Evolutionary conservation across 1,140 invertebrate species (phyloP), one percentile per base, ranked within the genome.

Genomic region (Cherax quadricarinatus): DNA sequence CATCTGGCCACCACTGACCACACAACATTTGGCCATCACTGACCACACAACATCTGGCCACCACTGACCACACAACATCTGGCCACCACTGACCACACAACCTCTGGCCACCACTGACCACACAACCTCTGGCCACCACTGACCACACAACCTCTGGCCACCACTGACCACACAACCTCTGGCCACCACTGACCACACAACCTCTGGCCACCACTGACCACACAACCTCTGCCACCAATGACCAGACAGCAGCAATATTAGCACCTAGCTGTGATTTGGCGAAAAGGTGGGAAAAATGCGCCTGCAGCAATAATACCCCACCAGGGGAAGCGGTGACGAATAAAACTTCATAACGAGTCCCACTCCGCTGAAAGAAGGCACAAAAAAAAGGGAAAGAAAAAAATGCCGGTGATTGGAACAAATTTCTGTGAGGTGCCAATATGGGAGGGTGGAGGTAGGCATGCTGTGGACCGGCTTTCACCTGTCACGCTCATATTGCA

Each of bases 261-360:
- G 66, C 21, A 70, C 21, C 66, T 70, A 18, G 18, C 66, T 70
- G 14, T 70, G 66, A 70, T 70, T 70, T 70, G 66, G 66, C 57
- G 57, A 60, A 60, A 60, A 16, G 16, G 57, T 60, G 9, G 57
- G 16, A 41, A 41, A 41, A 41, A 41, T 41, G 30, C 30, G 0
- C 30, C 30, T 41, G 30, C 30, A 41, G 30, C 30, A 41, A 41
- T 41, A 41, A 41, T 41, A 41, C 30, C 30, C 30, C 30, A 41
- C 53, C 53, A 14, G 53, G 53, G 53, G 53, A 57, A 57, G 53
- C 9, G 53, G 53, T 9, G 53, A 5, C 30, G 70, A 75, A 75
- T 30, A 75, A 75, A 75, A 75, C n/a, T 75, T 75, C 70, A 24
- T 75, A 75, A 75, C 70, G 70, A 75, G 70, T 30, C 70, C 6